These are phyloP conservation scores for Andrena cerasifolii DNA, from an alignment of 1,140 invertebrate species.

Conservation along the genomic window DNA sequence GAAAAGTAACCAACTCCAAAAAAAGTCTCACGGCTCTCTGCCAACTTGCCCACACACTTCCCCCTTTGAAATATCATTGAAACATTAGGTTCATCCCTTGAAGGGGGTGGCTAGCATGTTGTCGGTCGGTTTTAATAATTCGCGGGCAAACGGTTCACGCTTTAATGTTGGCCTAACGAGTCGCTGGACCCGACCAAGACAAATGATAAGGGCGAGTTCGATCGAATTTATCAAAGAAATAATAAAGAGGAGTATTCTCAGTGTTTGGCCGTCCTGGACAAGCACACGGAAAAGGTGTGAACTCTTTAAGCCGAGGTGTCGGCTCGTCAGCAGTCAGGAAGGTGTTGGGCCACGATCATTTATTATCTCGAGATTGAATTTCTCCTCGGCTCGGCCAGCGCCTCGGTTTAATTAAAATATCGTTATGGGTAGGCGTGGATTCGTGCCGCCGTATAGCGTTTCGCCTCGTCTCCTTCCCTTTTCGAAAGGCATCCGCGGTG, in stretches of 20 bases:
- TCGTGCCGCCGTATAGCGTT: constrained; percentile 75
- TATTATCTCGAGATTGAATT: constrained; percentile 83
- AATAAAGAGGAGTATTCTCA: constrained; percentile 65
- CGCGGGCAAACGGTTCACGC: background rate
- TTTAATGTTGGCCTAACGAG: background rate
- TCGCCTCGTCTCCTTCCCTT: constrained; percentile 61
- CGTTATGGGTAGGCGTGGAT: constrained; percentile 83
- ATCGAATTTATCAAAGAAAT: constrained; percentile 68
- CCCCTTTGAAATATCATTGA: background rate
- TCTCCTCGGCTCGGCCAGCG: constrained; percentile 77
- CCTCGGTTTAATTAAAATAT: constrained; percentile 83
- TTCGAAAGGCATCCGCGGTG: constrained; percentile 54
- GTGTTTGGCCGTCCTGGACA: constrained; percentile 54
- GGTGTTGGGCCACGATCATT: constrained; percentile 82
- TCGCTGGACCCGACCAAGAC: constrained; percentile 28
- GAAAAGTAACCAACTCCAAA: too few relatives aligned
- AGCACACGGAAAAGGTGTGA: constrained; percentile 78
- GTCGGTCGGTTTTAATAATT: background rate
- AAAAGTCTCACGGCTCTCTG: background rate
- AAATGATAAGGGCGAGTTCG: constrained; percentile 66
- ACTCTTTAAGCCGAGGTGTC: constrained; percentile 79
- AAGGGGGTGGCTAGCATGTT: background rate
- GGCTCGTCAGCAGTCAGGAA: constrained; percentile 80
- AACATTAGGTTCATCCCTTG: background rate
- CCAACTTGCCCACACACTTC: background rate